These are phyloP conservation scores for Nebria ingens DNA, from an alignment of 1,140 invertebrate species.

Conservation along the genomic window DNA sequence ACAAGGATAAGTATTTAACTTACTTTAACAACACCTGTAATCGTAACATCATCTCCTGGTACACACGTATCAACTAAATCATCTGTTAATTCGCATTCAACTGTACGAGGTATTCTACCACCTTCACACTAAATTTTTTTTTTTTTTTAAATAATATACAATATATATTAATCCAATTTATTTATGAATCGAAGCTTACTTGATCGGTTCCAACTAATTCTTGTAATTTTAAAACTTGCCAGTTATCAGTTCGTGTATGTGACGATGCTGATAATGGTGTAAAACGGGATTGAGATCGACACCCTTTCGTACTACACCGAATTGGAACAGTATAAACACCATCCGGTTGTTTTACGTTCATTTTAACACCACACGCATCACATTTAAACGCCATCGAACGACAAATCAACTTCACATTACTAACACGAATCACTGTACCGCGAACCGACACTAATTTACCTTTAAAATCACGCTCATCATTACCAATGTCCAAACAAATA, in stretches of 20 bases:
- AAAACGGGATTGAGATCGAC: constrained; percentile 53
- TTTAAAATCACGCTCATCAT: constrained; percentile 31
- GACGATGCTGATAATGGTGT: constrained; percentile 52
- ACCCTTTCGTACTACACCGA: constrained; percentile 42
- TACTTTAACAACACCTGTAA: constrained; percentile 66
- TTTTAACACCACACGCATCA: constrained; percentile 51
- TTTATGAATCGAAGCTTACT: constrained; percentile 29
- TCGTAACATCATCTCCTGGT: constrained; percentile 78
- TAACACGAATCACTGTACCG: constrained; percentile 78
- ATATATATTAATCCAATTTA: constrained; percentile 9
- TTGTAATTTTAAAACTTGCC: constrained; percentile 72
- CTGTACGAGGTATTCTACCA: constrained; percentile 70
- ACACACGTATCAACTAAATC: constrained; percentile 80
- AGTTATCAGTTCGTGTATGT: constrained; percentile 62
- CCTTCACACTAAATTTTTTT: constrained; percentile 44
- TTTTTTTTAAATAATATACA: constrained; percentile 10
- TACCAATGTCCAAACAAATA: background rate
- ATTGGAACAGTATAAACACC: constrained; percentile 47
- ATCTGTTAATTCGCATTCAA: constrained; percentile 78
- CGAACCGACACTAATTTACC: constrained; percentile 74
- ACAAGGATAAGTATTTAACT: constrained; percentile 22
- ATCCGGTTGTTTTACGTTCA: constrained; percentile 50
- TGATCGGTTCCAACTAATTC: constrained; percentile 55
- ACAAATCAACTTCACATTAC: constrained; percentile 61
- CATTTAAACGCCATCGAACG: constrained; percentile 72